Conservation (phyloP, 2,888 invertebrate species). For the Eristalinus aeneus region DNA sequence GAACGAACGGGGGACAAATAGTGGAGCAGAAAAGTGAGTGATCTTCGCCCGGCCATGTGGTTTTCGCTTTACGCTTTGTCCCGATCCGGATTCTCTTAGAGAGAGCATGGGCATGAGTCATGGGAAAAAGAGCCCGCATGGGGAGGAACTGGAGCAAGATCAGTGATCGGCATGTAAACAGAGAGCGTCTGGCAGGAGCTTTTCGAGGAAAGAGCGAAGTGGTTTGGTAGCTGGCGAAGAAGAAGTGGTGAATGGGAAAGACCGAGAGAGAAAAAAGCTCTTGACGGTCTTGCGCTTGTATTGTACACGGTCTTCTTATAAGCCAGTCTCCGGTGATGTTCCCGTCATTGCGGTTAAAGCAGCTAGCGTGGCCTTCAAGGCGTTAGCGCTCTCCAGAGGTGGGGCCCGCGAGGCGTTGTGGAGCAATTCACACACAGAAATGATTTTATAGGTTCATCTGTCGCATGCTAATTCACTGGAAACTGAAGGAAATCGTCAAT, state of each 20-base stretch:
- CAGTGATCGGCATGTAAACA: slow-evolving; percentile 52
- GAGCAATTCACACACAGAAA: slow-evolving; percentile 17
- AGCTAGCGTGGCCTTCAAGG: slow-evolving; percentile 68
- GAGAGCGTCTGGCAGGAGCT: slow-evolving; percentile 50
- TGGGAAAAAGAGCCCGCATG: neutral
- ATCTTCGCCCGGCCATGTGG: slow-evolving; percentile 35
- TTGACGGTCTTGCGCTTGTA: neutral
- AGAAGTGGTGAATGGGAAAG: neutral
- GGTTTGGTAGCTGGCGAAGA: slow-evolving; percentile 6
- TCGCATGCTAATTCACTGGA: slow-evolving; percentile 29
- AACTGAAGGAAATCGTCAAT: slow-evolving; percentile 46
- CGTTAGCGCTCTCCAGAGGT: slow-evolving; percentile 53
- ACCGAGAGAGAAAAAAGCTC: slow-evolving; percentile 37
- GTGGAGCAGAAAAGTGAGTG: neutral
- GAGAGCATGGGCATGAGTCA: slow-evolving; percentile 26
- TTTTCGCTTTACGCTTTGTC: slow-evolving; percentile 14
- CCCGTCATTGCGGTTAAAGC: slow-evolving; percentile 64
- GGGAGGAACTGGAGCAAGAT: slow-evolving; percentile 55
- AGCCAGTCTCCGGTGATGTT: slow-evolving; percentile 63
- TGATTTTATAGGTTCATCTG: slow-evolving; percentile 4
- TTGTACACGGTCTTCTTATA: slow-evolving; percentile 48
- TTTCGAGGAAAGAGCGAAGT: slow-evolving; percentile 17
- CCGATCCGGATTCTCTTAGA: slow-evolving; percentile 32
- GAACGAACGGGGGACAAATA: neutral
- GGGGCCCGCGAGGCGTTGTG: slow-evolving; percentile 38